Conservation (phyloP, 2,113 vertebrate species). For the Aspidoscelis tigris region DNA sequence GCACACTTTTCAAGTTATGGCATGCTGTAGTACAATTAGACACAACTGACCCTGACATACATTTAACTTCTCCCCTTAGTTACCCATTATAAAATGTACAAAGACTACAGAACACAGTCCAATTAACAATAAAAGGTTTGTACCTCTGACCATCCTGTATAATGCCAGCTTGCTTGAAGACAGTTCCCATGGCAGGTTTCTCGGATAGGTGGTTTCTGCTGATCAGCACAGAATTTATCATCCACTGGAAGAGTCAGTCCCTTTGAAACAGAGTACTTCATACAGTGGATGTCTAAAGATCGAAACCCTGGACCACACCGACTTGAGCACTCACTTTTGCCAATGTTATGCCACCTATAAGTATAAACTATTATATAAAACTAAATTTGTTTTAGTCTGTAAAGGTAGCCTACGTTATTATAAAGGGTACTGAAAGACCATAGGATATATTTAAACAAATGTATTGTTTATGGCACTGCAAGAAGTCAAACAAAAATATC, state of each 20-base stretch:
- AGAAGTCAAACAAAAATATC: not conserved
- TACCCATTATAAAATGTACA: not conserved
- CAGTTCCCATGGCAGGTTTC: constrained; percentile 91
- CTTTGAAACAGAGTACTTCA: constrained; percentile 85
- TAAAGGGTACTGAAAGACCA: not conserved
- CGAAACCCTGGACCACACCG: constrained; percentile 88
- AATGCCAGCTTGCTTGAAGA: constrained; percentile 89
- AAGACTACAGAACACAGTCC: not conserved
- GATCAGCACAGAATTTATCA: constrained; percentile 79
- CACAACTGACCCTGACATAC: constrained; percentile 8
- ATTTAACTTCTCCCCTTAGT: not conserved
- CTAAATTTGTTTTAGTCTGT: constrained; percentile 40
- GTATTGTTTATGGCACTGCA: constrained; percentile 23
- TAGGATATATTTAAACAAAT: not conserved
- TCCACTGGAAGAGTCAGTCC: constrained; percentile 80
- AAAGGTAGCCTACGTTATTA: constrained; percentile 10
- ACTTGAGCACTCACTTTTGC: constrained; percentile 91
- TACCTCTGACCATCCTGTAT: constrained; percentile 95
- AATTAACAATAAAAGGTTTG: constrained; percentile 17
- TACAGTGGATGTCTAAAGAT: constrained; percentile 86
- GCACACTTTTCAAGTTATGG: not conserved
- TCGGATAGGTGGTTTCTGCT: constrained; percentile 83
- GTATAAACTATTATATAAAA: constrained; percentile 58
- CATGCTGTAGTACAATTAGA: not conserved
- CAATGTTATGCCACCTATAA: constrained; percentile 87